These are phyloP conservation scores for Bovichtus variegatus DNA, from an alignment of 2,797 vertebrate species.

Conservation along the genomic window DNA sequence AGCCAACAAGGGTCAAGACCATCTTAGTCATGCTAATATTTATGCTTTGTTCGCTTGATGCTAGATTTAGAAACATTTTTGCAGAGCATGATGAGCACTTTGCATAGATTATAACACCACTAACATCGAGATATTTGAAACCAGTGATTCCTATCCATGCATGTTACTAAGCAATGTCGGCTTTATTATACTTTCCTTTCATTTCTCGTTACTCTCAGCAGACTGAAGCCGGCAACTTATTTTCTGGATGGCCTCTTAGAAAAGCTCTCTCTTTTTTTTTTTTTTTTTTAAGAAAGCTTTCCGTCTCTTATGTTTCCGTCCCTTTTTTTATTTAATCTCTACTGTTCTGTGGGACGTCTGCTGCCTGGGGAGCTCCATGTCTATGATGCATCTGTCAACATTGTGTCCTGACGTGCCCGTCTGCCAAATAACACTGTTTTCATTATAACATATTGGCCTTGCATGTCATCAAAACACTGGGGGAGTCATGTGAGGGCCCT, in stretches of 20 bases:
- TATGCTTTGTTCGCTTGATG: conserved; percentile 16
- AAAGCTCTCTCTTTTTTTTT: conserved; percentile 54
- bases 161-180: conserved; percentile 54
- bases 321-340: conserved; percentile 35
- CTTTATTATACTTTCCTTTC: conserved; percentile 40
- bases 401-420: conserved; percentile 46
- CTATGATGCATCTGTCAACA: conserved; percentile 65
- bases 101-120: conserved; percentile 32
- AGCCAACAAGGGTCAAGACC: background rate
- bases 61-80: conserved; percentile 24
- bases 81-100: conserved; percentile 9
- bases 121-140: conserved; percentile 45
- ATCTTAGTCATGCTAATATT: background rate
- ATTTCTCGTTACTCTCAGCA: conserved; percentile 31
- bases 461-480: conserved; percentile 52
- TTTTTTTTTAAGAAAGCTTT: conserved; percentile 58
- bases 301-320: conserved; percentile 15
- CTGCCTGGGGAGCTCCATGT: conserved; percentile 51
- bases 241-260: conserved; percentile 56
- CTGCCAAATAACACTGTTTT: conserved; percentile 71
- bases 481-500: conserved; percentile 54
- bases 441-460: conserved; percentile 50
- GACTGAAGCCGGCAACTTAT: conserved; percentile 33
- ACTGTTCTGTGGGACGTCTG: conserved; percentile 47
- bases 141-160: conserved; percentile 51